Conservation (phyloP, 35 echinoderm and acorn worm species). For the Eucidaris tribuloides region DNA sequence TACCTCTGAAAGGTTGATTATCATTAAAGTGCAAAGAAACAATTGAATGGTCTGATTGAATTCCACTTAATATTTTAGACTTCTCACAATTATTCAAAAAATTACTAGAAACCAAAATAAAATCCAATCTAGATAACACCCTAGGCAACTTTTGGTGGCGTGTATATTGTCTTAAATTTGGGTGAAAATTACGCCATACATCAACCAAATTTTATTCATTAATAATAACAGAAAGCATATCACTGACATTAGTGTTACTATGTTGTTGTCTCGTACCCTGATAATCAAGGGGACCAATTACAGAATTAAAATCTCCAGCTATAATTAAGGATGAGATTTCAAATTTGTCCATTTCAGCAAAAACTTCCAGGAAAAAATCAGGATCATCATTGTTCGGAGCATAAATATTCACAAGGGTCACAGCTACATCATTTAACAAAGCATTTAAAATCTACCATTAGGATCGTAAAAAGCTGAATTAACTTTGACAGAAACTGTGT, state of each 20-base stretch:
- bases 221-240: constrained; percentile 31
- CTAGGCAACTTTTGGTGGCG: neutral
- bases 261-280: constrained; percentile 1
- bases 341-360: constrained; percentile 40
- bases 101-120: constrained; percentile 8
- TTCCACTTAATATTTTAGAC: neutral
- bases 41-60: constrained; percentile 10
- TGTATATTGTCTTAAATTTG: constrained; percentile 17
- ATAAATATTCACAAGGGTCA: constrained; percentile 24
- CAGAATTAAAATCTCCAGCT: neutral
- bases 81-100: neutral
- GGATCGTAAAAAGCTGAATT: constrained; percentile 23
- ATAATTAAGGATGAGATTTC: constrained; percentile 15
- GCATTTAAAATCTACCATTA: constrained; percentile 1
- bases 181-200: constrained; percentile 31
- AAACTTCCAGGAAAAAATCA: constrained; percentile 27
- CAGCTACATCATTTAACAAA: constrained; percentile 3
- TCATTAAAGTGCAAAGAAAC: constrained; percentile 17
- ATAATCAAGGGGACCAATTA: neutral
- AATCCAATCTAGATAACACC: constrained; percentile 25
- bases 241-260: neutral
- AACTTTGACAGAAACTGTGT: neutral
- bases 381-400: constrained; percentile 33
- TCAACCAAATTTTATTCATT: constrained; percentile 7
- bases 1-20: neutral